Base-by-base conservation (phyloP, 1,140 invertebrate genomes). In the Andrena cerasifolii region DNA sequence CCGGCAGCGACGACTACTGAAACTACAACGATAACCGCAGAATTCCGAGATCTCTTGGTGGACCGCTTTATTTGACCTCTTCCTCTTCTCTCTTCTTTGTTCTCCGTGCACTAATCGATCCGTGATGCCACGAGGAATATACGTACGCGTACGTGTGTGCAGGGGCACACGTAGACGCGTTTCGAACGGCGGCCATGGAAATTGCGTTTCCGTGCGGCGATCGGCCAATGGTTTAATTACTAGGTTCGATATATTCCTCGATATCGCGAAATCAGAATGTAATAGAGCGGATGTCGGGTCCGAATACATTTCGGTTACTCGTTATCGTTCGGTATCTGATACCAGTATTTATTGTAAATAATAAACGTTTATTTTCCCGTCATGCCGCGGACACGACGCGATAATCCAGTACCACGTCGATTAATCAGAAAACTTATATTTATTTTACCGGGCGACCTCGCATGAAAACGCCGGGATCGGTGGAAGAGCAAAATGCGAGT, bases 141-240 rank as follows among this genome's bases (percentile, higher is more conserved):
- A n/a, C 54, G 28, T 18, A 12, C 16, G 4, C 6, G 26, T 56
- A 56, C 53, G 53, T 16, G 3, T 59, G 16, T 21, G 40, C 28
- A 63, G n/a, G 33, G 12, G 40, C 58, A 33, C 31, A 49, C 53
- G 40, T 56, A 26, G 73, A 36, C 53, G 31, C 73, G 49, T 31
- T 18, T 2, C n/a, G 7, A 53, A 33, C 59, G 61, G 3, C 59
- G 47, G 43, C 40, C 63, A 68, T 68, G 73, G 65, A 67, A 76
- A 76, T 76, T 76, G 73, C 63, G 43, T 49, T 75, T 67, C 53
- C 73, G 62, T 33, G 21, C 53, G 21, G 65, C 63, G 63, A 68
- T 49, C 73, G 65, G 65, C 63, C 73, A 76, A 68, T 68, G 63
- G 53, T 58, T 76, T 76, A 76, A 76, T 76, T 76, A 76, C 65